Evolutionary conservation across 1,140 invertebrate species (phyloP), one percentile per base, ranked within the genome.

Genomic region (Leptinotarsa texana): DNA sequence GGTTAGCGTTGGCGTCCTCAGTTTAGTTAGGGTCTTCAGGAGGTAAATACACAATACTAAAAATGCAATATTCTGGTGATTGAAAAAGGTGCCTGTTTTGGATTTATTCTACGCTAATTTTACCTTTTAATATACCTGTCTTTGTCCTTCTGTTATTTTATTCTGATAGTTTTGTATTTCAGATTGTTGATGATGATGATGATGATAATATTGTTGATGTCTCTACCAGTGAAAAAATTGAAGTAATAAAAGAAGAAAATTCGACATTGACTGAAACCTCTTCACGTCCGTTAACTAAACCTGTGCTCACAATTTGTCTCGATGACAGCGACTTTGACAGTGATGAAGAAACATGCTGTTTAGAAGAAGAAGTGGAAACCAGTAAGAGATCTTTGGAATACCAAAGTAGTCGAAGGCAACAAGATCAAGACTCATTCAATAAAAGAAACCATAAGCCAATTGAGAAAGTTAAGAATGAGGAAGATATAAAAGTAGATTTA

Each of bases 301-400:
- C 47, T 18, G 51, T 70, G 18, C 27, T 21, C 22, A 70, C 69
- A 57, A 70, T 70, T 24, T 70, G 47, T 27, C 48, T 70, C 33
- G 69, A 70, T 22, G 21, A 57, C 15, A 47, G 67, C 48, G 69
- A 47, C 17, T 24, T 61, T 21, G 69, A 61, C 15, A 70, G 69
- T 57, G 69, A 70, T 17, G 69, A 70, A 70, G 69, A 70, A 51
- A 49, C 27, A 13, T 8, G 11, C 4, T 57, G 17, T 21, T 70
- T 57, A 4, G 21, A 13, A 8, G 47, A 70, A 70, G 69, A 70
- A 27, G 21, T 57, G 0, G 21, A 70, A 70, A 51, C 69, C 22
- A 70, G 21, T 21, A 18, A 17, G 13, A 70, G 61, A 27, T 33
- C 6, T n/a, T 27, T 70, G 48, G 18, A 70, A 57, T 24, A 18